Base-by-base conservation (phyloP, 2,113 vertebrate genomes). In the Apus apus region DNA sequence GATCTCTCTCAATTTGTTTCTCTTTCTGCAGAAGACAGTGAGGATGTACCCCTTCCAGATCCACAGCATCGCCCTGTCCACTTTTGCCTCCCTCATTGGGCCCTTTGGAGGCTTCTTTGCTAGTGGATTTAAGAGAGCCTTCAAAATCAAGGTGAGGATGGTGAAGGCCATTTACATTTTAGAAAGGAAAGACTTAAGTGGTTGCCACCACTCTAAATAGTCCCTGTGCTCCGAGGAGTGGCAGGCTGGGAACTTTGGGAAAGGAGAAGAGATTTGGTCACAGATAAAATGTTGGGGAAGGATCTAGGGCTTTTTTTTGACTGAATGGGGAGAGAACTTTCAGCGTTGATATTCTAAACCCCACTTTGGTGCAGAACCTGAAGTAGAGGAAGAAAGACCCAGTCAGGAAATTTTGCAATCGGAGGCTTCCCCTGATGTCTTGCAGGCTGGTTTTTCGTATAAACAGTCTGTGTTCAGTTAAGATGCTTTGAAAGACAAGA, bases 81-180 rank as follows among this genome's bases (percentile, higher is more conserved):
- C 98, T 10, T 99, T 99, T 1, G 99, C 99, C 87, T 99, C 99
- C 20, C 99, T 99, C 84, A 98, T 99, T 5, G 99, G 99, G 11
- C 99, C 99, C 0, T 99, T 99, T 0, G 99, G 99, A 25, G 99
- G 99, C 9, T 99, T 99, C 98, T 99, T 99, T 11, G 99, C 99
- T 77, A 99, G 99, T 13, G 99, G 99, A 58, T 99, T 99, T 86
- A 99, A 99, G 93, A 99, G 99, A 79, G 99, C 99, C 73, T 99
- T 99, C 91, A 99, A 99, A 97, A 99, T 99, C 95, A 99, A 99
- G 98, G 99, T 99, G 98, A 88, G 40, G 48, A 11, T 13, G 26
- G 60, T 46, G 30, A 19, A 45, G 30, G 25, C 19, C 7, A 2
- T 18, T 29, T 25, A 4, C 5, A 1, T 29, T 26, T 22, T 13